A percentile compares a stretch with the other conserved stretches of the same genome.
Evolutionary conservation across 2,888 invertebrate genomes (phyloP).

Genomic region (Flexamia atlantica): DNA sequence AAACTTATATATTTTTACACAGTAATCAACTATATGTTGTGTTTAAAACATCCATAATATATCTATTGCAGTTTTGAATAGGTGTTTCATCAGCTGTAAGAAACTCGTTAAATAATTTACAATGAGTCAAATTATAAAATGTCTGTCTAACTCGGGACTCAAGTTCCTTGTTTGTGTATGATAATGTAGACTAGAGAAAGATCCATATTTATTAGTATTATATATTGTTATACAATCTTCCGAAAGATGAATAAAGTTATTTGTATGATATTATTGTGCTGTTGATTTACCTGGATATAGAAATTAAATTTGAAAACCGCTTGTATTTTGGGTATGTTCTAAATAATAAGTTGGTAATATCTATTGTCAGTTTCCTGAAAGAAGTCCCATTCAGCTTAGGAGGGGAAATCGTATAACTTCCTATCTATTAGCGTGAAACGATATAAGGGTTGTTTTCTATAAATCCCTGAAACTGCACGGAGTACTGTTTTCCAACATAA

Average conservation of each 20-base stretch:
- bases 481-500: no score
- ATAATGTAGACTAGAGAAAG: slow-evolving; percentile 15
- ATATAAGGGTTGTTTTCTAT: no score
- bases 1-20: neutral
- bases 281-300: neutral
- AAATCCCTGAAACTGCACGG: no score
- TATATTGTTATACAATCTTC: slow-evolving; percentile 35
- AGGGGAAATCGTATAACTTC: no score
- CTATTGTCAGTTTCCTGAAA: no score
- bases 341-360: no score
- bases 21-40: neutral
- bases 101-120: neutral
- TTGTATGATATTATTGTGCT: neutral
- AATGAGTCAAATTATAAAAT: slow-evolving; percentile 20
- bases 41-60: neutral
- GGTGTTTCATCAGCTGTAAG: neutral
- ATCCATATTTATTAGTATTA: slow-evolving; percentile 29
- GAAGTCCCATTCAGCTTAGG: no score
- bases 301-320: neutral
- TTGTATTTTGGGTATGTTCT: no score
- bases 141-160: neutral
- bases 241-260: slow-evolving; percentile 11
- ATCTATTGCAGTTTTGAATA: neutral
- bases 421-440: no score
- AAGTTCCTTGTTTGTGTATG: slow-evolving; percentile 2